Percentiles rank a stretch among this genome's conserved stretches.
Conservation (phyloP, 1,140 invertebrate genomes). For the Pseudomyrmex cubaensis region DNA sequence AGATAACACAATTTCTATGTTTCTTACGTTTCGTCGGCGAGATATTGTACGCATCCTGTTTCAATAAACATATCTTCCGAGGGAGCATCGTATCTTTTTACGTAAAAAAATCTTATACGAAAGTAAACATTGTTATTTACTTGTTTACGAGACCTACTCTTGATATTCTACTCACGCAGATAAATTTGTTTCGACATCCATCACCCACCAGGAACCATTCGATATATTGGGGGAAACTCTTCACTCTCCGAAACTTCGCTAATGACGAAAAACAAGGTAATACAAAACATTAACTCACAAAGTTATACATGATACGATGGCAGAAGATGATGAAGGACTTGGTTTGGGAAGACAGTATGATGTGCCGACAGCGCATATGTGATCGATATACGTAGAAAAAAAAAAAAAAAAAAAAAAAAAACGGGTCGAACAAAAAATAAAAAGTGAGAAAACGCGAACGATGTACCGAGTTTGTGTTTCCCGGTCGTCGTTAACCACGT, state of each 20-base stretch:
- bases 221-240: too few species aligned
- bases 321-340: background rate
- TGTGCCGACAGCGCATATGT: background rate
- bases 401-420: background rate
- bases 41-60: conserved; percentile 43
- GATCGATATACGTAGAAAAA: background rate
- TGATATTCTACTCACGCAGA: too few species aligned
- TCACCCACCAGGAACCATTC: too few species aligned
- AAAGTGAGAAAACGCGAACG: background rate
- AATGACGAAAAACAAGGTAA: too few species aligned
- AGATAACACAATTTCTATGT: conserved; percentile 64
- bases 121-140: conserved; percentile 16
- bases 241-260: too few species aligned
- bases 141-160: too few species aligned
- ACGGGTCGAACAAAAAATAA: background rate
- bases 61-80: conserved; percentile 25
- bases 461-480: background rate
- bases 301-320: too few species aligned
- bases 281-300: too few species aligned
- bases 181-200: too few species aligned
- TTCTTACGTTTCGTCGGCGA: conserved; percentile 6
- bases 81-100: background rate
- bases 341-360: background rate
- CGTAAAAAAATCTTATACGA: background rate
- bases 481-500: conserved; percentile 48